Base-by-base conservation (phyloP, 2,888 invertebrate genomes). In the Fabriciana adippe region DNA sequence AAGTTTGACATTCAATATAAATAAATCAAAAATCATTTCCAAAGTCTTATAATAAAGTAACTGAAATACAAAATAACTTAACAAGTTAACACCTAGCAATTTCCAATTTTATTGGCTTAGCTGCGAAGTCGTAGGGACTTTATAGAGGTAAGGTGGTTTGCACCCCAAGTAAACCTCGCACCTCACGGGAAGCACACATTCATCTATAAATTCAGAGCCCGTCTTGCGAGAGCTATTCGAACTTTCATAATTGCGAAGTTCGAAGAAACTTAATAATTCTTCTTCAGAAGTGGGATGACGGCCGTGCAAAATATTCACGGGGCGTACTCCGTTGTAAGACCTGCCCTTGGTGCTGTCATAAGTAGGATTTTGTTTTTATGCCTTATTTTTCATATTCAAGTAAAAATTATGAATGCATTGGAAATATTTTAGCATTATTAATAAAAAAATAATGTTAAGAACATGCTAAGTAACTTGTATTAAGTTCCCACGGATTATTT, bases 231-330 rank as follows among this genome's bases (percentile, higher is more conserved):
- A 91, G 92, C 90, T 90, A 91, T 92, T 91, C 89, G 89, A 92
- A 92, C 90, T 92, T 91, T 90, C 92, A 92, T 92, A 92, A 92
- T 92, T 92, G 91, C 90, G 85, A 91, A 92, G 92, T 92, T 92
- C 85, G 88, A 83, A 78, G 83, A 87, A 92, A 92, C 90, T 92
- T 92, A 92, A 92, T 92, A 92, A 92, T 92, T 92, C 92, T 92
- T 92, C 92, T 91, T 92, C 85, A 84, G 87, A 91, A 92, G 90
- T 90, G 79, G 88, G 88, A 89, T 92, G 92, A 89, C 87, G 89
- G 89, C 82, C 89, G 87, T 85, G 82, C 81, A 86, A 89, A 92
- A 91, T 92, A 91, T 92, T 92, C 92, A 90, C 87, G 80, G 86
- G 84, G 89, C 90, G 90, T 91, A 87, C 83, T 81, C 77, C 75